Base-by-base conservation (phyloP, 23 tunicate species). In the Diplosoma virens region DNA sequence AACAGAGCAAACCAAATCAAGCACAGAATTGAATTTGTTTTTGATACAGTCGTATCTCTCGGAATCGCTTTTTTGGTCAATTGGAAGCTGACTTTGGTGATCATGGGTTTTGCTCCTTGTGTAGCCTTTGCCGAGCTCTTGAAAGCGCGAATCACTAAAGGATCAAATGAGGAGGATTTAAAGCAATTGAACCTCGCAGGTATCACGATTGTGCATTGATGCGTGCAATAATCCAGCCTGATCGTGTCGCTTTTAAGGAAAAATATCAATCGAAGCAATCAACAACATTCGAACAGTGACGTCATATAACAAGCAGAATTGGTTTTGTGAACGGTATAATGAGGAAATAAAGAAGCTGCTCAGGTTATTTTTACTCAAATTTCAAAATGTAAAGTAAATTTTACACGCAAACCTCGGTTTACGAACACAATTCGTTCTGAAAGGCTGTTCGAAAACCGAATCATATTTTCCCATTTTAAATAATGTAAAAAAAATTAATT, bases 271-370 rank as follows among this genome's bases (percentile, higher is more conserved):
- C 6, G 90, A 84, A 58, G 90, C 90, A 25, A 69, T 69, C 20
- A 68, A 48, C 77, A 84, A 84, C 59, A 84, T 84, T 30, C 76
- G 90, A 32, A 84, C 90, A 30, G 90, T 84, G 58, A 83, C 90
- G 2, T 77, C 83, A 25, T 30, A 77, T 41, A 84, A 81, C 21
- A 84, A 84, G 58, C 82, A 84, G 61, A 28, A 77, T 30, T 55
- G 23, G 26, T 58, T 84, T 21, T 65, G 32, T 55, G 67, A 84
- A 30, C 73, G 26, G 3, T 84, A 77, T 79, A 31, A 37, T 16
- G 70, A 77, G 31, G 41, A 70, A 25, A 54, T 84, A 18, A 37
- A 24, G 1, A 74, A 34, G 18, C 83, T 81, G 6, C 34, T 75
- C 26, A 78, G 53, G 90, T 84, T 58, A 37, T 83, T 3, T 14